Evolutionary conservation across 2,888 invertebrate genomes (phyloP).

Genomic region (Mesochorus sp.): DNA sequence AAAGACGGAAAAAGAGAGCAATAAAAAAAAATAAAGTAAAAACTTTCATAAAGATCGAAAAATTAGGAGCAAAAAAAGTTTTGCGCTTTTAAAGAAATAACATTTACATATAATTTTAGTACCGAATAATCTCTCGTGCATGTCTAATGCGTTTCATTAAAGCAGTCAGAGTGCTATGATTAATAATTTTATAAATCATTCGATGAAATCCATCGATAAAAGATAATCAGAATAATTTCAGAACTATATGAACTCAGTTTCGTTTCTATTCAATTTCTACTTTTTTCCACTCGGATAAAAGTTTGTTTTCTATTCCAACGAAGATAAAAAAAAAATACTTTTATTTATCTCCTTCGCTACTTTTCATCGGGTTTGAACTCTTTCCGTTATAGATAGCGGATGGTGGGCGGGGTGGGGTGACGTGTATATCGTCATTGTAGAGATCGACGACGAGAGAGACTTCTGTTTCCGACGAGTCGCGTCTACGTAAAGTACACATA

Average conservation of each 20-base stretch:
- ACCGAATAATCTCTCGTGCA: no score
- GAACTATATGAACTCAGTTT: slow-evolving; percentile 10
- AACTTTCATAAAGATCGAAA: neutral
- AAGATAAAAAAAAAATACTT: slow-evolving; percentile 32
- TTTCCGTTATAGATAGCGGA: slow-evolving; percentile 20
- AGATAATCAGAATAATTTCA: neutral
- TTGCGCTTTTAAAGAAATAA: neutral
- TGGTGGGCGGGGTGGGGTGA: neutral
- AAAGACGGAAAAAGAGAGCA: neutral
- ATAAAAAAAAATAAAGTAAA: neutral
- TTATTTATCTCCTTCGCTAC: slow-evolving; percentile 33
- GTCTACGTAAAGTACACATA: slow-evolving; percentile 15
- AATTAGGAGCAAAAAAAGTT: neutral
- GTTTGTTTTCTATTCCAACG: slow-evolving; percentile 1
- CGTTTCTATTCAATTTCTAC: neutral
- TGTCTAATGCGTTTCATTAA: no score
- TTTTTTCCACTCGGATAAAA: neutral
- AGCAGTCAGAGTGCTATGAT: no score
- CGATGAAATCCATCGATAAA: neutral
- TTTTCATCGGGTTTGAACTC: slow-evolving; percentile 16
- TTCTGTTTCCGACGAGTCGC: slow-evolving; percentile 58
- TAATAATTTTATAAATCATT: no score
- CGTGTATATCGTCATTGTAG: slow-evolving; percentile 20
- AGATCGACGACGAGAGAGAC: slow-evolving; percentile 36
- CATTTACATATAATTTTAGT: no score